Evolutionary conservation across 2,888 invertebrate species (phyloP).

Genomic region (Clusia tigrina): DNA sequence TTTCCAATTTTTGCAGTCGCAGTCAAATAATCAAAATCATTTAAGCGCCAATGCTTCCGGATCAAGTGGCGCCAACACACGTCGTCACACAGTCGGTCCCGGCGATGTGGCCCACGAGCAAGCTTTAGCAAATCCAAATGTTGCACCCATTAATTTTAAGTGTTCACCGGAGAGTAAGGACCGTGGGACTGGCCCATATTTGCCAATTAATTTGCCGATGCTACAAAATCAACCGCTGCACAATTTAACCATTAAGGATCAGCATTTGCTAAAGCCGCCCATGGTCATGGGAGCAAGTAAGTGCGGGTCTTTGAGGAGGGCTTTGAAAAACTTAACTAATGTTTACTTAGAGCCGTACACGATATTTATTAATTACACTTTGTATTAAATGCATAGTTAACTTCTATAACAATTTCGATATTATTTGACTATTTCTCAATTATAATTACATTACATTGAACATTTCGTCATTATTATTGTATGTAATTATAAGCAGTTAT

Average conservation of each 20-base stretch:
- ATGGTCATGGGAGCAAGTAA: constrained; percentile 84
- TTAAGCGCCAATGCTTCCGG: constrained; percentile 46
- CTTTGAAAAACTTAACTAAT: no score
- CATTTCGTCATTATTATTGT: no score
- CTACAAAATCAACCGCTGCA: constrained; percentile 84
- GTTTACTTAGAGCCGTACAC: no score
- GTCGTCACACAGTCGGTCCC: constrained; percentile 93
- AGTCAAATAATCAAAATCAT: constrained; percentile 49
- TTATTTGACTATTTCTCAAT: no score
- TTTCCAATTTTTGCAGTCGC: constrained; percentile 36
- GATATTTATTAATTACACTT: constrained; percentile 7
- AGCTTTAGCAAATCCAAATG: constrained; percentile 68
- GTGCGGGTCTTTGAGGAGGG: no score
- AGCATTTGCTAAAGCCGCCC: constrained; percentile 92
- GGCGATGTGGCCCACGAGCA: constrained; percentile 88
- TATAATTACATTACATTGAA: no score
- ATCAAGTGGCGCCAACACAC: constrained; percentile 67
- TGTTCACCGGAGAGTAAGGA: constrained; percentile 50
- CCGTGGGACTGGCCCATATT: constrained; percentile 69
- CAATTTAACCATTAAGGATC: constrained; percentile 90
- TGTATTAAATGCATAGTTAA: no score
- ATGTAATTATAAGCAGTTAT: no score
- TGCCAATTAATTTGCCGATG: constrained; percentile 84
- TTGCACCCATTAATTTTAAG: constrained; percentile 62
- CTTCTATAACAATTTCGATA: no score